Evolutionary conservation across 1,140 invertebrate genomes (phyloP).

Genomic region (Calephelis nemesis): DNA sequence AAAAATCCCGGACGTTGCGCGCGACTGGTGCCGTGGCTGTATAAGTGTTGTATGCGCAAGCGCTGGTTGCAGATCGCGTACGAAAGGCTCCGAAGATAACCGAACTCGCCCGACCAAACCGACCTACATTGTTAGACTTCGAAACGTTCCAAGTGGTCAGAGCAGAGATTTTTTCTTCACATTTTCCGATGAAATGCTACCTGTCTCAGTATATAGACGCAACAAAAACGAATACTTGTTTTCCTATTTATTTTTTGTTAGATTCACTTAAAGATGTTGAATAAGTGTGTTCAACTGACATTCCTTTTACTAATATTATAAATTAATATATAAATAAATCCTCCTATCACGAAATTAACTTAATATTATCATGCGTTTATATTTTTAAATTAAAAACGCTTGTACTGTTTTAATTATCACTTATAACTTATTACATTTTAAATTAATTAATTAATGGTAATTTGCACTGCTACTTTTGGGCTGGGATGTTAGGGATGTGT

Average conservation of each 20-base stretch:
- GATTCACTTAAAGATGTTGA: conserved; percentile 3
- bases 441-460: too few species aligned
- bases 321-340: too few species aligned
- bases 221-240: conserved; percentile 49
- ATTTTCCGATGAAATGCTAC: conserved; percentile 74
- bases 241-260: conserved; percentile 42
- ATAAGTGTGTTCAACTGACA: not conserved
- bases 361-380: too few species aligned
- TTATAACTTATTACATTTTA: too few species aligned
- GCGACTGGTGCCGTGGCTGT: conserved; percentile 56
- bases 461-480: too few species aligned
- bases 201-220: conserved; percentile 45
- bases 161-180: conserved; percentile 58
- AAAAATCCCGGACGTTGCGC: conserved; percentile 31
- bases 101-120: conserved; percentile 56
- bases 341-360: too few species aligned
- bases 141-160: conserved; percentile 59
- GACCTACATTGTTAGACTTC: conserved; percentile 69
- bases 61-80: conserved; percentile 44
- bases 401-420: too few species aligned
- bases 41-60: conserved; percentile 59
- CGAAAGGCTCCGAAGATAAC: conserved; percentile 48
- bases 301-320: not conserved
- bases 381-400: too few species aligned
- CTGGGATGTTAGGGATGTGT: too few species aligned